A percentile compares a stretch with the other conserved stretches of the same genome.
These are phyloP conservation scores for Myotis vivesi DNA, from an alignment of 2,797 vertebrate species.

Conservation along the genomic window DNA sequence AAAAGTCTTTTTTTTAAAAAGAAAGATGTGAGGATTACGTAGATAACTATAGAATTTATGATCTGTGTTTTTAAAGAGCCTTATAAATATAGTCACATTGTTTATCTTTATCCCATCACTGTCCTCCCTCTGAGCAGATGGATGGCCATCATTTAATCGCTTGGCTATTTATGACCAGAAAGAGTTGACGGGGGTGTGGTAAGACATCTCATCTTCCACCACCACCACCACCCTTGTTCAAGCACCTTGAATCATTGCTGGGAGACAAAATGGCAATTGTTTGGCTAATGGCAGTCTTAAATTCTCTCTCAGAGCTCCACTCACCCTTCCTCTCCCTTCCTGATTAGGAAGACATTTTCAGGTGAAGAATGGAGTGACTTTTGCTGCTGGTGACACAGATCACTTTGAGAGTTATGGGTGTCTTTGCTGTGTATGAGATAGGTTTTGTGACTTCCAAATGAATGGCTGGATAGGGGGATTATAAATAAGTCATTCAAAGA, in stretches of 20 bases:
- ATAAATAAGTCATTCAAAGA: conserved; percentile 44
- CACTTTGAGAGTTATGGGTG: conserved; percentile 46
- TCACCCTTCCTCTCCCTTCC: not conserved
- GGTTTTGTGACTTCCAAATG: conserved; percentile 36
- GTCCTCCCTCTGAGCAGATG: not conserved
- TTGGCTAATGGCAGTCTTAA: conserved; percentile 29
- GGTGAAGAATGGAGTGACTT: conserved; percentile 3
- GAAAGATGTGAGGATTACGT: not conserved
- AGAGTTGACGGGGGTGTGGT: not conserved
- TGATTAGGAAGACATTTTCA: conserved; percentile 50
- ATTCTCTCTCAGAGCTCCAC: not conserved
- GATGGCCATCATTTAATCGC: not conserved
- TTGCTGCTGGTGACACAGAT: not conserved
- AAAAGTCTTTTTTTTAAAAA: not conserved
- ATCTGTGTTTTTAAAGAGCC: conserved; percentile 24
- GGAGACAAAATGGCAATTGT: not conserved
- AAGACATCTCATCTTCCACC: not conserved
- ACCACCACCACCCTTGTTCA: fast-evolving
- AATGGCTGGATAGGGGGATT: not conserved
- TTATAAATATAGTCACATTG: not conserved
- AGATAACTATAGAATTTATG: not conserved
- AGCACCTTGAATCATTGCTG: not conserved
- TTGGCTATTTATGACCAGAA: not conserved
- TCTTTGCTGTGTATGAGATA: conserved; percentile 3
- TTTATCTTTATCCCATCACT: not conserved